Base-by-base conservation (phyloP, 2,888 invertebrate genomes). In the Ptychoptera albimana region DNA sequence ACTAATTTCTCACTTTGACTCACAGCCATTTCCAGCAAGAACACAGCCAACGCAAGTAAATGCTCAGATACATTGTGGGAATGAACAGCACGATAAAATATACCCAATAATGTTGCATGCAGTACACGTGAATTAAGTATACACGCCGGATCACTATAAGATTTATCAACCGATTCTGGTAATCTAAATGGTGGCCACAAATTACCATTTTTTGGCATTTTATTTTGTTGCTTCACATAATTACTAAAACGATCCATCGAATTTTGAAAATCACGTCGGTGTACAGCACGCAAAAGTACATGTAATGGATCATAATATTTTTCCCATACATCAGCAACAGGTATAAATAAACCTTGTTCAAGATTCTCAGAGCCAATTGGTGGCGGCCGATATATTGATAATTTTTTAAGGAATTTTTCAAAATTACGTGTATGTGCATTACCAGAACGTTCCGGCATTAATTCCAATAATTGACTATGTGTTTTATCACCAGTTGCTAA, bases 391-490 rank as follows among this genome's bases (percentile, higher is more conserved):
- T 87, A 91, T 39, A 83, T 82, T 1, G 89, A 85, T 13, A 89
- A 70, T 70, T 88, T 82, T 47, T 82, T 79, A 43, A 92, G 72
- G 50, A 87, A 79, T 43, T 80, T 75, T 60, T 91, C 91, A 58
- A 92, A 91, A 67, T 89, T 88, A 56, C 83, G 75, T 39, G 84
- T 85, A 61, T 86, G 86, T 14, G 85, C 82, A 55, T 84, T 87
- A n/a, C 92, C 92, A 50, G 91, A 92, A 15, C 91, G 73, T 67
- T 96, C 96, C 0, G 96, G 96, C 86, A 97, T 89, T 46, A 88
- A 70, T 64, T 96, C 96, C 65, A 91, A 79, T 39, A 97, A 71
- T 60, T 94, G 93, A 51, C 91, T 92, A 69, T 96, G 94, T 0
- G 94, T 94, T 64, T 91, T 88, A 66, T 96, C 93, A 32, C 84